Evolutionary conservation across 1,140 invertebrate genomes (phyloP).

Genomic region (Listronotus oregonensis): DNA sequence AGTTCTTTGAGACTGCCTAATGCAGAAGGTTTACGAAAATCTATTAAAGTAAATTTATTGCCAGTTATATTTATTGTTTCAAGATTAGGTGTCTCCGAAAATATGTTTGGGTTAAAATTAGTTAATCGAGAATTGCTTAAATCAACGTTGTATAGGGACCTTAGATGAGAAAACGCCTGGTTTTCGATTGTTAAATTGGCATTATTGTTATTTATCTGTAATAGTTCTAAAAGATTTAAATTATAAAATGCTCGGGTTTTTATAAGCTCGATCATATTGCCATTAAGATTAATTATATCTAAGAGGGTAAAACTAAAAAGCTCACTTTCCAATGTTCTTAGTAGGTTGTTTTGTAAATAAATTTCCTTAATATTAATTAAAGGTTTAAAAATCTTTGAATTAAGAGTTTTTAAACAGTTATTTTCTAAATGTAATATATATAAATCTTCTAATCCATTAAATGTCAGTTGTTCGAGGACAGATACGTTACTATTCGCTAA

Average conservation of each 20-base stretch:
- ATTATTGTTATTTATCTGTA: constrained; percentile 9
- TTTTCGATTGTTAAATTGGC: constrained; percentile 1
- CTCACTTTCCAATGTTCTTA: background rate
- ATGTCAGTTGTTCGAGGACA: background rate
- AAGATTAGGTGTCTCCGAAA: background rate
- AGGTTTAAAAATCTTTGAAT: constrained; percentile 1
- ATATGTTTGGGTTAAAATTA: background rate
- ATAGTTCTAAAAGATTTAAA: background rate
- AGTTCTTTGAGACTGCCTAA: constrained; percentile 1
- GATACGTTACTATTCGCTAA: constrained; percentile 8
- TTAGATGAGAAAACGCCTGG: background rate
- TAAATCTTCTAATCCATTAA: background rate
- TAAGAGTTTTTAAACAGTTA: constrained; percentile 7
- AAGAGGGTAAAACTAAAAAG: background rate
- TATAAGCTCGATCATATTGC: constrained; percentile 5
- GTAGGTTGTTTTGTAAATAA: constrained; percentile 12
- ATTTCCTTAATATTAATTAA: constrained; percentile 1
- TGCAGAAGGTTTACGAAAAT: background rate
- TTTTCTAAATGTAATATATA: constrained; percentile 6
- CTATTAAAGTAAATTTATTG: constrained; percentile 7
- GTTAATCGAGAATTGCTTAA: background rate
- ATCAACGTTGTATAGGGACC: background rate
- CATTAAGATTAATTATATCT: background rate
- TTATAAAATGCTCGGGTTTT: constrained; percentile 14
- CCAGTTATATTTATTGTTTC: constrained; percentile 3